A percentile compares a stretch with the other conserved stretches of the same genome.
phyloP scores from a whole-genome alignment of 2,797 vertebrate genomes.

The Poecilia velifera region DNA sequence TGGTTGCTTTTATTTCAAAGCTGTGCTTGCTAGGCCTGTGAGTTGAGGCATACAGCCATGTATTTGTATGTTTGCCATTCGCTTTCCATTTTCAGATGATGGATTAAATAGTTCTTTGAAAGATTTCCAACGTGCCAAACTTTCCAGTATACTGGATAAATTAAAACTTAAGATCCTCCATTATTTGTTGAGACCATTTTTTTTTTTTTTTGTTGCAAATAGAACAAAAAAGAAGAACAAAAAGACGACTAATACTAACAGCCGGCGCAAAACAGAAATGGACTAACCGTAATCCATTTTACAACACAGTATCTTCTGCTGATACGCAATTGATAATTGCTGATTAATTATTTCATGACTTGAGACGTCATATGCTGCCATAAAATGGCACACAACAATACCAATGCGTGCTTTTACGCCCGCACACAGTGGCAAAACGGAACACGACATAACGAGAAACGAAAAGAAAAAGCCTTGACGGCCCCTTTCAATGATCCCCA shows the following conservation, averaged over 20 bases:
- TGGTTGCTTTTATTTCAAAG: background rate
- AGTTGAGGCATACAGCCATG: background rate
- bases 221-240: constrained; percentile 28
- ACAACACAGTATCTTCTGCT: constrained; percentile 16
- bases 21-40: background rate
- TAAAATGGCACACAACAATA: constrained; percentile 29
- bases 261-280: constrained; percentile 14
- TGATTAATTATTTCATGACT: constrained; percentile 15
- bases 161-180: constrained; percentile 36
- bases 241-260: constrained; percentile 40
- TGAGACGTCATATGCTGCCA: constrained; percentile 20
- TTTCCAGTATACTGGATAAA: constrained; percentile 28
- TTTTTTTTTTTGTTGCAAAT: constrained; percentile 37
- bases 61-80: background rate
- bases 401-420: constrained; percentile 36
- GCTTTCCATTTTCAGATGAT: background rate
- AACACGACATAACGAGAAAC: constrained; percentile 42
- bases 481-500: constrained; percentile 57
- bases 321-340: constrained; percentile 38
- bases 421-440: constrained; percentile 13
- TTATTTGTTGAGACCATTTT: constrained; percentile 29
- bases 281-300: constrained; percentile 44
- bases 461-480: constrained; percentile 61
- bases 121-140: background rate
- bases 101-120: background rate